These are phyloP conservation scores for Erpobdella octoculata DNA, from an alignment of 2,888 invertebrate species.

Conservation along the genomic window DNA sequence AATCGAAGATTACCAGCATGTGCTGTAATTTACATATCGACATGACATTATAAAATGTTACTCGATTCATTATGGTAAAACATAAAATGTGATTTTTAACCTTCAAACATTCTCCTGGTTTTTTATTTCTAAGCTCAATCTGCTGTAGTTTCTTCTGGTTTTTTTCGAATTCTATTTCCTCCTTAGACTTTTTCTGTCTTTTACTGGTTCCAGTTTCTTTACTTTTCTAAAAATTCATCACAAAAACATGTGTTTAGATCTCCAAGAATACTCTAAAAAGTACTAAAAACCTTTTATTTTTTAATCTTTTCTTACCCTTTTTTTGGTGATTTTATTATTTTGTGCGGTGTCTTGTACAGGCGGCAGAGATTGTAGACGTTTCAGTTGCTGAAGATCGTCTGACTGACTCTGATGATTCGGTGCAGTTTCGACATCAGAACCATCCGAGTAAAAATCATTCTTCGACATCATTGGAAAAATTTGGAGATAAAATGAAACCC, in stretches of 20 bases:
- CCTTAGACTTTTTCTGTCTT: neutral
- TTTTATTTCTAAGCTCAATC: constrained; percentile 2
- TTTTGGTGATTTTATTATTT: neutral
- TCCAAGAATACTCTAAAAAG: no score
- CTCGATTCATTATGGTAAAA: neutral
- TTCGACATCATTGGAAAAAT: neutral
- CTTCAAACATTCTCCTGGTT: constrained; percentile 13
- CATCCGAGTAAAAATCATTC: constrained; percentile 19
- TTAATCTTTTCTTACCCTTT: no score
- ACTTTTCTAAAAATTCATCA: neutral
- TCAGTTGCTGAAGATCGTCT: neutral
- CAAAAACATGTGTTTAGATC: neutral
- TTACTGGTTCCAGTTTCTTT: neutral
- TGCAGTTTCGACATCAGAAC: neutral
- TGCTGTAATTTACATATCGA: neutral
- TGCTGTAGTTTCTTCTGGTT: constrained; percentile 13
- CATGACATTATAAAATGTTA: neutral
- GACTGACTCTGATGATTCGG: neutral
- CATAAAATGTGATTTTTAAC: neutral
- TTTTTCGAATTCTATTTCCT: constrained; percentile 13
- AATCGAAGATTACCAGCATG: constrained; percentile 5
- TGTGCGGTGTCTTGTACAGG: no score
- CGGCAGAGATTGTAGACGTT: no score
- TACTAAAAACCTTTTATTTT: no score
- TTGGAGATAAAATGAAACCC: neutral